Base-by-base conservation (phyloP, 1,140 invertebrate species). In the Frieseomelitta varia region DNA sequence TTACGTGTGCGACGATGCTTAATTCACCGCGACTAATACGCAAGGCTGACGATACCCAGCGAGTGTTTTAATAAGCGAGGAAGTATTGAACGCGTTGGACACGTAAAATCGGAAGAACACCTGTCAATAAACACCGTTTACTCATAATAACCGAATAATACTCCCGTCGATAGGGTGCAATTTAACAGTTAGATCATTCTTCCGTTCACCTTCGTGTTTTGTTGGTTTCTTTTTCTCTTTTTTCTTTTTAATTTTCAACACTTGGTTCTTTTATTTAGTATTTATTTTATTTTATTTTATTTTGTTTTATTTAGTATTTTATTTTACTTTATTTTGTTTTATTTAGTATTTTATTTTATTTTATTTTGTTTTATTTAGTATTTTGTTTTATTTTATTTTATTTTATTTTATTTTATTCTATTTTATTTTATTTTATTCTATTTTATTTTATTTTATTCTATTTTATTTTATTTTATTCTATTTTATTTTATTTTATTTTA, bases 131-230 rank as follows among this genome's bases (percentile, higher is more conserved):
- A 85, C 74, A 63, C 69, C 21, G 68, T 67, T 78, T 87, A 78
- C 87, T 87, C 69, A 8, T 47, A 47, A 47, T 47, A 47, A 47
- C 85, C 63, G 68, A 51, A 79, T 87, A 81, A 81, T 85, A 79
- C 68, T 27, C 39, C 56, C 30, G 79, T 51, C 75, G 47, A 51
- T 65, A 69, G 51, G 63, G 55, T 88, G 79, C 87, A 84, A 84
- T 88, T 88, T 86, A 77, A 86, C 65, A 84, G 91, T 93, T 93
- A 92, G 91, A 93, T 93, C 90, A 93, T 87, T 92, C 91, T 92
- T 93, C 91, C 92, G 92, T 90, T 92, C 85, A 86, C 90, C 90
- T 92, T 92, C 91, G 87, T 34, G 88, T 88, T 91, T 91, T 91
- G 90, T 19, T 34, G 39, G 6, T 67, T 27, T 12, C 19, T 21